phyloP scores from a whole-genome alignment of 2,797 vertebrate species.

The Melopsittacus undulatus region DNA sequence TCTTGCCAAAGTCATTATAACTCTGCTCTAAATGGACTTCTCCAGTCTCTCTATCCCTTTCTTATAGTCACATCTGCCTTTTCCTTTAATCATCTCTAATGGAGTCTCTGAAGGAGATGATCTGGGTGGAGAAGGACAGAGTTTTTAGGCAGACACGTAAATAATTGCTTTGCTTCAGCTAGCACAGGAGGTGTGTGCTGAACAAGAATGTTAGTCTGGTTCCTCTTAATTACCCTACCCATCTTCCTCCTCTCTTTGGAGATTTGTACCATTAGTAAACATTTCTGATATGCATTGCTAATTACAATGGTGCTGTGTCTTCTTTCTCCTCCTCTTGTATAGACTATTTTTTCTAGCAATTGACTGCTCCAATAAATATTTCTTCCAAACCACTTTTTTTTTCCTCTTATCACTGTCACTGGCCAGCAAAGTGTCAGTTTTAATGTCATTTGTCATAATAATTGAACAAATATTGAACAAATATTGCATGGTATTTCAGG shows the following conservation, averaged over 20 bases:
- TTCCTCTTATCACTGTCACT: not conserved
- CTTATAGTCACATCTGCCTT: not conserved
- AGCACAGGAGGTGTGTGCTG: not conserved
- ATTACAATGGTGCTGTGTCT: not conserved
- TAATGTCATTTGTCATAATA: not conserved
- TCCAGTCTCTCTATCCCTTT: not conserved
- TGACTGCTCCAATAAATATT: not conserved
- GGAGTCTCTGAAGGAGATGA: not conserved
- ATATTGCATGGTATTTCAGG: not conserved
- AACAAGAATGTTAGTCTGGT: not conserved
- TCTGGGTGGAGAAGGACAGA: not conserved
- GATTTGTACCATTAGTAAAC: not conserved
- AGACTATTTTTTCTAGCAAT: not conserved
- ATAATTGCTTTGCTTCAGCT: not conserved
- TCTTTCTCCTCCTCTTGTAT: not conserved
- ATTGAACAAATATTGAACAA: constrained; percentile 15
- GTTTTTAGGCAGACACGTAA: not conserved
- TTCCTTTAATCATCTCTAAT: not conserved
- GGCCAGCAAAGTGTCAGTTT: not conserved
- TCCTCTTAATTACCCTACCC: not conserved
- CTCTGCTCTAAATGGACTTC: not conserved
- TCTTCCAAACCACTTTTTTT: not conserved
- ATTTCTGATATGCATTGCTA: not conserved
- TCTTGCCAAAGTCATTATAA: not conserved
- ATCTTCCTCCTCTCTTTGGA: not conserved